Base-by-base conservation (phyloP, 2,888 invertebrate genomes). In the Hedychridium roseum region DNA sequence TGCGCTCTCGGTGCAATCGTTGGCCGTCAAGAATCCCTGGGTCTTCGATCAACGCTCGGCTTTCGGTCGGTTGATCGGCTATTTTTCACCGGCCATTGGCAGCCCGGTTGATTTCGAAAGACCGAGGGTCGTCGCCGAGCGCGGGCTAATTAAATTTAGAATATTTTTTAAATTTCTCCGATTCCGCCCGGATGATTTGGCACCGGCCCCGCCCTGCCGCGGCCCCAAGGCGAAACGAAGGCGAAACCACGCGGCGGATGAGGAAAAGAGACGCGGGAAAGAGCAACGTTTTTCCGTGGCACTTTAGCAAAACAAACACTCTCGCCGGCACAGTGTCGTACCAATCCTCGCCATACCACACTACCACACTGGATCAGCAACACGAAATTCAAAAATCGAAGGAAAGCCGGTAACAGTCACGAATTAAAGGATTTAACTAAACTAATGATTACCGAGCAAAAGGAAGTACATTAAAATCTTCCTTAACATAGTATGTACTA, bases 151-250 rank as follows among this genome's bases (percentile, higher is more conserved):
- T 78, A 76, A 78, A 78, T 77, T 78, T 78, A 78, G 78, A 78
- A 78, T 78, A 78, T 74, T 78, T 78, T 78, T 78, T 77, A 76
- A 78, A 78, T 78, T 78, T 78, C 71, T 76, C 70, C 73, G 66
- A 78, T 78, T 78, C 78, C 77, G 68, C 64, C 71, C 68, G 76
- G 61, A 73, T 76, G 71, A 77, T 77, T 78, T 78, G 78, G 78
- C 78, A 77, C 71, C 18, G 50, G 44, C 52, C 16, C 17, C 46
- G 47, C 40, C 32, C 38, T 41, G 48, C 34, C 18, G 44, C 28
- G 30, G 39, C 21, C 15, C 23, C 23, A 18, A 6, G 32, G 39
- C 27, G 9, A 23, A 31, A 41, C 5, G 47, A 5, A 16, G 12
- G 23, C 21, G 14, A 36, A 26, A 27, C 23, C 21, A 36, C 35